A percentile compares a stretch with the other conserved stretches of the same genome.
Conservation (phyloP, 2,797 vertebrate species). For the Synaphobranchus kaupii region DNA sequence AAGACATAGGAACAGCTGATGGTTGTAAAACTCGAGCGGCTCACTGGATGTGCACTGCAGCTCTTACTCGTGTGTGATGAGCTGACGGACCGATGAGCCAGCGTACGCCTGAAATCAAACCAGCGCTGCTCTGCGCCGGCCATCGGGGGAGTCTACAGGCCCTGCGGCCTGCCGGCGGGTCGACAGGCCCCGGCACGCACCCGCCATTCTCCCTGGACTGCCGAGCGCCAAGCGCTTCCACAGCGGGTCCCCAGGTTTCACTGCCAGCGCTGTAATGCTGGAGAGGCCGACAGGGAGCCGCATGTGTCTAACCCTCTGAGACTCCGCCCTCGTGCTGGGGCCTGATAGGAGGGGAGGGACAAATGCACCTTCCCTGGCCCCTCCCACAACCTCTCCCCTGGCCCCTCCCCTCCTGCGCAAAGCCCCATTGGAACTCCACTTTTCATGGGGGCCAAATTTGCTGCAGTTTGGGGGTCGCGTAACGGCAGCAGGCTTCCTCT, state of each 20-base stretch:
- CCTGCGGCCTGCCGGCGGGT: neutral
- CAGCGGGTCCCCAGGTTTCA: too few species aligned
- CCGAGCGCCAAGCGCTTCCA: too few species aligned
- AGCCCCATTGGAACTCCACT: neutral
- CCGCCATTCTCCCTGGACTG: too few species aligned
- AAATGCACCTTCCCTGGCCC: neutral
- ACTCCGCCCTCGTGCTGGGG: neutral
- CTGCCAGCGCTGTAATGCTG: too few species aligned
- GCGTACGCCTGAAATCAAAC: too few species aligned
- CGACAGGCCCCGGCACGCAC: neutral
- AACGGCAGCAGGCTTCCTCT: neutral
- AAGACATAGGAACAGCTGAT: neutral
- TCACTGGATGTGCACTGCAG: neutral
- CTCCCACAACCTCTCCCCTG: neutral
- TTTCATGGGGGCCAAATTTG: neutral
- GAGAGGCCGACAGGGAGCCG: too few species aligned
- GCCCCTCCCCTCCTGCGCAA: neutral
- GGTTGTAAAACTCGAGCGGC: neutral
- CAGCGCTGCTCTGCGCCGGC: neutral
- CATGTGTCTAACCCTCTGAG: neutral
- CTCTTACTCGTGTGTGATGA: neutral
- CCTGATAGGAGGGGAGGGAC: neutral
- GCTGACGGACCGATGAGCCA: neutral
- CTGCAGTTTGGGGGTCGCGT: neutral
- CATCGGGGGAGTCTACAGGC: neutral